A percentile compares a stretch with the other conserved stretches of the same genome.
Evolutionary conservation across 2,113 vertebrate genomes (phyloP).

Genomic region (Oryzias curvinotus): DNA sequence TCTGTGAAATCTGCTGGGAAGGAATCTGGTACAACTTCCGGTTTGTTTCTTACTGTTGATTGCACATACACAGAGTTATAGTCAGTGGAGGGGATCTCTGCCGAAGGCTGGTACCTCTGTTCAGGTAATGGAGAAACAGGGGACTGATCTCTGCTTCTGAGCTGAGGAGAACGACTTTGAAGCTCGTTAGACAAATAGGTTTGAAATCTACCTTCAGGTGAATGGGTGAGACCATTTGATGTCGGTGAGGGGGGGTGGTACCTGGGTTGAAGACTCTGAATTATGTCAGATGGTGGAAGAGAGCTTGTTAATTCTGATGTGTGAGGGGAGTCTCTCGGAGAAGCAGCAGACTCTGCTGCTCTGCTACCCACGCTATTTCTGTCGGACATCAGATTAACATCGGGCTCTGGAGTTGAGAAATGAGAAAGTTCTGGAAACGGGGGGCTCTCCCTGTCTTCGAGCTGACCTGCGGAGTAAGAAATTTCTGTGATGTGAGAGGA

Average conservation of each 20-base stretch:
- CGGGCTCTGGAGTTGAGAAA: conserved; percentile 32
- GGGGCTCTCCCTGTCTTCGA: conserved; percentile 37
- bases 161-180: conserved; percentile 47
- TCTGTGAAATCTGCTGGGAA: conserved; percentile 21
- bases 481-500: conserved; percentile 64
- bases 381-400: conserved; percentile 28
- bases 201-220: conserved; percentile 1
- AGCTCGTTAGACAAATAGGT: neutral
- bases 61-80: conserved; percentile 14
- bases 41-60: conserved; percentile 11
- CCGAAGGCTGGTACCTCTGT: conserved; percentile 28
- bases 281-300: conserved; percentile 31
- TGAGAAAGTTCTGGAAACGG: conserved; percentile 47
- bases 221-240: conserved; percentile 17
- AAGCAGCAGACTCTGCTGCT: conserved; percentile 24
- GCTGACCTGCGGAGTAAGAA: conserved; percentile 58
- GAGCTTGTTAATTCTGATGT: conserved; percentile 13
- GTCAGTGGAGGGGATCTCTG: conserved; percentile 17
- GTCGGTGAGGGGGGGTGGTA: conserved; percentile 53
- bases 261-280: conserved; percentile 13
- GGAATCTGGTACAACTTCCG: conserved; percentile 4
- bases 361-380: conserved; percentile 28
- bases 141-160: conserved; percentile 35
- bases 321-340: conserved; percentile 22
- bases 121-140: conserved; percentile 27